Conservation (phyloP, 2,113 vertebrate species). For the Seriola dumerili region DNA sequence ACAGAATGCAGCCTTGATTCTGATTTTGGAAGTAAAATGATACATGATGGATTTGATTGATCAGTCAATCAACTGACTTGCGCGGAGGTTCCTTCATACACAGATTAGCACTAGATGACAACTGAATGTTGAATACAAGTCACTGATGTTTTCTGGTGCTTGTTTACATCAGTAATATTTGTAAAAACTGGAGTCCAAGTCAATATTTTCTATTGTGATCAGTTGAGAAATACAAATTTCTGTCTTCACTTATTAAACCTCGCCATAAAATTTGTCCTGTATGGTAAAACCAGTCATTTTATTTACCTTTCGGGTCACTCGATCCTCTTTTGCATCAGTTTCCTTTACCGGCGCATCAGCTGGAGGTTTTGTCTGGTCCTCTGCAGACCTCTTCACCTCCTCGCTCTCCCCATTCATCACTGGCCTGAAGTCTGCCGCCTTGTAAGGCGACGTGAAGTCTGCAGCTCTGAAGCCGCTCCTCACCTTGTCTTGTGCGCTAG, state of each 20-base stretch:
- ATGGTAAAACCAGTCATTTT: neutral
- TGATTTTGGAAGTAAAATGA: neutral
- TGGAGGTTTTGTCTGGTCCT: neutral
- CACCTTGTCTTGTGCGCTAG: neutral
- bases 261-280: neutral
- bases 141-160: neutral
- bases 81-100: neutral
- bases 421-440: neutral
- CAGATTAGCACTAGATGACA: neutral
- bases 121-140: neutral
- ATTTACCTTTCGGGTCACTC: conserved; percentile 57
- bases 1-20: neutral
- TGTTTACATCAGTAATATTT: neutral
- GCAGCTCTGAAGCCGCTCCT: conserved; percentile 36
- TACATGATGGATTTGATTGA: neutral
- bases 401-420: conserved; percentile 36
- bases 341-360: neutral
- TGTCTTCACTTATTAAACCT: neutral
- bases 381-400: neutral
- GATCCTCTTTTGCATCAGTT: conserved; percentile 39
- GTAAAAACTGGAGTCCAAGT: neutral
- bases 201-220: neutral
- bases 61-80: neutral
- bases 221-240: neutral
- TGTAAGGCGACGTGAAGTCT: neutral